These are phyloP conservation scores for Cassiopea xamachana DNA, from an alignment of 30 jellyfish, hydroid and myxozoan species.

Conservation along the genomic window DNA sequence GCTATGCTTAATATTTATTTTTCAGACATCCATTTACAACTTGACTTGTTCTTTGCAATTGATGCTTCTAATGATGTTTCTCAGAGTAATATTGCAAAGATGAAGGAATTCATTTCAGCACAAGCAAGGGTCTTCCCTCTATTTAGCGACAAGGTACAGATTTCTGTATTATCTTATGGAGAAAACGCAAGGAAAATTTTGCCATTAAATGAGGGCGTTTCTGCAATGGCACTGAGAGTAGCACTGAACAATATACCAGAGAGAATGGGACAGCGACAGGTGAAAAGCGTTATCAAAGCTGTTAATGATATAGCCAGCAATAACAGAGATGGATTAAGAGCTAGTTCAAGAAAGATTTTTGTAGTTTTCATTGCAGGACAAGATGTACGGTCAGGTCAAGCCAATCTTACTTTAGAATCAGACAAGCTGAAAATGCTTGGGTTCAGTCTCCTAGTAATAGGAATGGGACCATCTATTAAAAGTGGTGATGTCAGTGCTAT, in stretches of 20 bases:
- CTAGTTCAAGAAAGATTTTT: conserved; percentile 36
- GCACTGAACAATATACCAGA: neutral
- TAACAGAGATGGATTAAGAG: conserved; percentile 2
- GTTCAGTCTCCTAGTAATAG: neutral
- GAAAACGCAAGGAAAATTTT: conserved; percentile 20
- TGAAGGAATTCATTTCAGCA: conserved; percentile 17
- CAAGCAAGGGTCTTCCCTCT: conserved; percentile 6
- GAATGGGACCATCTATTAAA: conserved; percentile 14
- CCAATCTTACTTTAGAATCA: neutral
- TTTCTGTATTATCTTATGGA: conserved; percentile 48
- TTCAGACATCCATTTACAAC: neutral
- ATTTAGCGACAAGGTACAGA: conserved; percentile 23
- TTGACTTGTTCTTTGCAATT: neutral
- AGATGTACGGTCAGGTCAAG: neutral
- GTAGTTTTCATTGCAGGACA: conserved; percentile 62
- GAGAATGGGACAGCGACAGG: neutral
- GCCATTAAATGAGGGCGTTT: conserved; percentile 37
- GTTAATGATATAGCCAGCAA: conserved; percentile 6
- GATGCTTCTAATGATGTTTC: conserved; percentile 65
- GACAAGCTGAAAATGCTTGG: conserved; percentile 15
- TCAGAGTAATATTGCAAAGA: conserved; percentile 12
- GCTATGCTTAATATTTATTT: neutral
- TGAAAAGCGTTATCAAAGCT: neutral
- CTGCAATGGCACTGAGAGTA: conserved; percentile 7
- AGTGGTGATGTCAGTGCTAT: neutral